Percentiles rank a stretch among this genome's conserved stretches.
These are phyloP conservation scores for Lampris incognitus DNA, from an alignment of 2,113 vertebrate genomes.

Conservation along the genomic window DNA sequence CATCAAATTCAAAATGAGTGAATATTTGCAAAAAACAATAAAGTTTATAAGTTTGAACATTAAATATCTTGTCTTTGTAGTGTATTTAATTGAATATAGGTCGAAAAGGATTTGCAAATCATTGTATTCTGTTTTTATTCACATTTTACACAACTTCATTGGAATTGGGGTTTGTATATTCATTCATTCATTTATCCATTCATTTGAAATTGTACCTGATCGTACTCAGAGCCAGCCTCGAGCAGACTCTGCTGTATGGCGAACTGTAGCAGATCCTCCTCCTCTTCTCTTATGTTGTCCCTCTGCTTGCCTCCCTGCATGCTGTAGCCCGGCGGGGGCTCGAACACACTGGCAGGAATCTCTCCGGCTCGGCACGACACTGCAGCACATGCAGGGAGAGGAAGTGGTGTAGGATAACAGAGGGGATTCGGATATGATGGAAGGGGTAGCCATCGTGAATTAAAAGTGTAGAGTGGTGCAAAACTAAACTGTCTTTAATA, in stretches of 20 bases:
- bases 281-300: slow-evolving; percentile 87
- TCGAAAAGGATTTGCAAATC: too few species aligned
- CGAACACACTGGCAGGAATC: slow-evolving; percentile 91
- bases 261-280: slow-evolving; percentile 95
- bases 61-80: too few species aligned
- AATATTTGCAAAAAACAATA: too few species aligned
- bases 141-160: too few species aligned
- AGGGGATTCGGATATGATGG: slow-evolving; percentile 27
- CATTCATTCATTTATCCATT: too few species aligned
- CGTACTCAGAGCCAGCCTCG: slow-evolving; percentile 93
- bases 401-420: slow-evolving; percentile 54
- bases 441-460: not conserved
- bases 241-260: slow-evolving; percentile 98
- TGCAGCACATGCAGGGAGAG: slow-evolving; percentile 60
- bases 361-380: slow-evolving; percentile 91
- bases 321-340: slow-evolving; percentile 92
- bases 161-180: too few species aligned
- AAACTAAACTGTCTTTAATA: not conserved
- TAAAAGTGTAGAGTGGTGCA: slow-evolving; percentile 8
- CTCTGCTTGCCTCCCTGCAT: slow-evolving; percentile 90
- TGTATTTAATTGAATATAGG: too few species aligned
- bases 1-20: too few species aligned
- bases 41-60: too few species aligned
- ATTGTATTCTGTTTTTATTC: too few species aligned
- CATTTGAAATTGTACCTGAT: slow-evolving; percentile 86